phyloP scores from a whole-genome alignment of 2,888 invertebrate species.

The Acronicta psi region DNA sequence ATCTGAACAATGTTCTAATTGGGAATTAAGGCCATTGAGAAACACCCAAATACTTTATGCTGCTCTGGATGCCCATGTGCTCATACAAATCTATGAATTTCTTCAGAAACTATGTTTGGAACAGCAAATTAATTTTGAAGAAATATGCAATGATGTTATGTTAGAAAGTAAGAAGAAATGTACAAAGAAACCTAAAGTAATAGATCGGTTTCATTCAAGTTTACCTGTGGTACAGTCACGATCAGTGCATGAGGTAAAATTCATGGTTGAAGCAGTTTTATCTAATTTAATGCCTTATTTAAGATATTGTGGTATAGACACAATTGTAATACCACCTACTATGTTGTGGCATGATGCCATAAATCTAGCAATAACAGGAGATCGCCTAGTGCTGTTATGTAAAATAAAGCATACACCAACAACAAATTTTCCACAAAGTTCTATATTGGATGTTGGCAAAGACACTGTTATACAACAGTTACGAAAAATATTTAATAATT shows the following conservation, averaged over 20 bases:
- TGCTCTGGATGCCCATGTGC: slow-evolving; percentile 96
- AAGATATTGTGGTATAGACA: slow-evolving; percentile 88
- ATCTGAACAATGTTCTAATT: slow-evolving; percentile 97
- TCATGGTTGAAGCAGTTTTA: slow-evolving; percentile 75
- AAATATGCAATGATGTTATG: slow-evolving; percentile 90
- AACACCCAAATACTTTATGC: slow-evolving; percentile 94
- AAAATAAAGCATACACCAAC: slow-evolving; percentile 87
- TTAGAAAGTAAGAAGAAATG: slow-evolving; percentile 85
- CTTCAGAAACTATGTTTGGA: slow-evolving; percentile 84
- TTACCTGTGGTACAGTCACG: slow-evolving; percentile 58
- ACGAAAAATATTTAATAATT: slow-evolving; percentile 90
- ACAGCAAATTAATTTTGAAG: slow-evolving; percentile 90
- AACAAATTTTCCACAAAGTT: slow-evolving; percentile 85
- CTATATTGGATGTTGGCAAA: slow-evolving; percentile 88
- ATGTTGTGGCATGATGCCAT: slow-evolving; percentile 81
- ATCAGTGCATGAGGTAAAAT: slow-evolving; percentile 69
- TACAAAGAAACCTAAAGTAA: slow-evolving; percentile 75
- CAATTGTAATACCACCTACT: slow-evolving; percentile 90
- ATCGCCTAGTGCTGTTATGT: slow-evolving; percentile 71
- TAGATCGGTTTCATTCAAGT: slow-evolving; percentile 64
- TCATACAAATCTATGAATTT: slow-evolving; percentile 93
- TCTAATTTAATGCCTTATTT: slow-evolving; percentile 74
- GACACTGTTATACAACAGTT: slow-evolving; percentile 90
- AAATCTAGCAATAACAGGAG: slow-evolving; percentile 78
- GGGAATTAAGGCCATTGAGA: slow-evolving; percentile 95